Evolutionary conservation across 2,797 vertebrate genomes (phyloP).

Genomic region (Melanotaenia maccullochi): DNA sequence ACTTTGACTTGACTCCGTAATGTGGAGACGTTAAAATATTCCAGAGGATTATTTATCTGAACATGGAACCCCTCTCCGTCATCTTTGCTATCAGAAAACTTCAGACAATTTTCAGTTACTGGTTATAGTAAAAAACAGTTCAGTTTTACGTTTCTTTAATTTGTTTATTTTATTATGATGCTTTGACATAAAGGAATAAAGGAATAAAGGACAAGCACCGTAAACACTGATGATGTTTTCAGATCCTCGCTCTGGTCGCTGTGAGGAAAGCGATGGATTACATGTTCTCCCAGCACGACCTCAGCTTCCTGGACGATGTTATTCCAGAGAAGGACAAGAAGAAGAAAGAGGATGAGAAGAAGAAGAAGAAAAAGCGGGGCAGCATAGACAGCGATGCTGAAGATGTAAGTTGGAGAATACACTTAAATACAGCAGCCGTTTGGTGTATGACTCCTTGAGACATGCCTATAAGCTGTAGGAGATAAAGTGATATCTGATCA

Average conservation of each 20-base stretch:
- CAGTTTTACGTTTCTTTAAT: neutral
- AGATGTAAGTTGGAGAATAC: conserved; percentile 84
- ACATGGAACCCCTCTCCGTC: no score
- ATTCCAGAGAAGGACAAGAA: conserved; percentile 99
- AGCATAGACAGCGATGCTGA: conserved; percentile 94
- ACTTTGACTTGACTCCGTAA: no score
- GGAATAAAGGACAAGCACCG: no score
- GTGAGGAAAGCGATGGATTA: conserved; percentile 98
- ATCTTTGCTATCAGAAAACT: no score
- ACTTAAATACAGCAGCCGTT: neutral
- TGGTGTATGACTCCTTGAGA: no score
- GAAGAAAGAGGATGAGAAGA: conserved; percentile 98
- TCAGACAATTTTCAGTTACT: neutral
- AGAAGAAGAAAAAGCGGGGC: conserved; percentile 91
- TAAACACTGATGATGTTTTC: conserved; percentile 26
- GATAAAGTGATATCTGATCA: no score
- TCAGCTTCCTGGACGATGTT: conserved; percentile 96
- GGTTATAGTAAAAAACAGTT: neutral
- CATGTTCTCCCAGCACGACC: conserved; percentile 95
- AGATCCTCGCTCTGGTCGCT: conserved; percentile 97
- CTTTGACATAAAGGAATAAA: no score
- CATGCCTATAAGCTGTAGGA: no score
- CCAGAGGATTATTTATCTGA: no score
- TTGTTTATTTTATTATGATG: neutral
- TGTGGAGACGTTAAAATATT: no score